Evolutionary conservation across 2,888 invertebrate species (phyloP), one percentile per base, ranked within the genome.

Genomic region (Kryphioiulus occultus): DNA sequence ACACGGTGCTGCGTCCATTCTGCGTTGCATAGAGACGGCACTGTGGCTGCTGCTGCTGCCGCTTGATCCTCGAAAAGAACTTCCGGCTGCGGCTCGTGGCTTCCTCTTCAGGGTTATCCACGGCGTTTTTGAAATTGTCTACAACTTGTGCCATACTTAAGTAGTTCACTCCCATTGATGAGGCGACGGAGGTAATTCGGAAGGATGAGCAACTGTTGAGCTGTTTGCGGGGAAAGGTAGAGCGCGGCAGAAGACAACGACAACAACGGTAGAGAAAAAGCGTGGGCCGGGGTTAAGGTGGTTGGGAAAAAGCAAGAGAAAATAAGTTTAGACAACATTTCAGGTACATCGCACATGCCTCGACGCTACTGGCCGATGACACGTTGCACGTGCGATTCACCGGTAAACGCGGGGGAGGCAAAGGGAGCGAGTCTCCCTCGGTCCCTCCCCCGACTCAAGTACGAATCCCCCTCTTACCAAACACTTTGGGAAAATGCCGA

Each of bases 161-260:
- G 84, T 39, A 68, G 86, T 88, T 96, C 95, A 97, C 94, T 98
- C 97, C 99, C 99, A 99, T 92, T 98, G 97, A 93, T 98, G 98
- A 90, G 99, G 99, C 91, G 98, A 98, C 82, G 99, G 99, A 91
- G 99, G 99, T 93, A 99, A 94, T 94, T 99, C 99, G 90, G 98
- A 98, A 89, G 98, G 97, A 93, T 99, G 98, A 91, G 99, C 99
- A 92, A 99, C 96, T 91, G 97, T 96, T 91, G 98, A 97, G 94
- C 99, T 99, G 95, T 90, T 95, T 95, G 90, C 91, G 88, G 88
- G 26, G 26, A 22, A 44, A 44, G 10, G 26, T 32, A 53, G 89
- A 47, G 85, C 22, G 35, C 86, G 88, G 88, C 44, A 4, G 90
- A 22, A 7, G 19, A 19, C 53, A 53, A 53, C 5, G 53, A 5